Conservation (phyloP, 2,888 invertebrate species). For the Seladonia tumulorum region DNA sequence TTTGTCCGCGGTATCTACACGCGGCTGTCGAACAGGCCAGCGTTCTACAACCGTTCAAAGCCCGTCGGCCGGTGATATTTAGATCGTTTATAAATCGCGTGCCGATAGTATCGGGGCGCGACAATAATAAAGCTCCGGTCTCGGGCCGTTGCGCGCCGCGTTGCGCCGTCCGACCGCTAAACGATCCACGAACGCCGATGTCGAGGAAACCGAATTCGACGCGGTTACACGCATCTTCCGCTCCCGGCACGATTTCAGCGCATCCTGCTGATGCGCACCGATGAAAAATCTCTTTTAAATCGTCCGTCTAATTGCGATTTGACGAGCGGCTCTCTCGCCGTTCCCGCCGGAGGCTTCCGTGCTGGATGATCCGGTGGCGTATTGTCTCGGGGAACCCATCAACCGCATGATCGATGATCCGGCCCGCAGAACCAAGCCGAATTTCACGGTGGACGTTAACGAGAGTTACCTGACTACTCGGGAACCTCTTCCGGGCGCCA, state of each 20-base stretch:
- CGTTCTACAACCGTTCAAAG: constrained; percentile 49
- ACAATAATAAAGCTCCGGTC: constrained; percentile 60
- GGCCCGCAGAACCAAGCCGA: constrained; percentile 35
- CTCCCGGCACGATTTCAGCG: not conserved
- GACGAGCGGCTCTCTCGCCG: constrained; percentile 58
- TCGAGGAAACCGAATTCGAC: not conserved
- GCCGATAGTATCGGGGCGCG: constrained; percentile 51
- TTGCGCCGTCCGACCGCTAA: constrained; percentile 27
- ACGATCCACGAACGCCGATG: constrained; percentile 14
- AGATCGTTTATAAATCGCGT: constrained; percentile 57
- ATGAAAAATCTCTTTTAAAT: constrained; percentile 73
- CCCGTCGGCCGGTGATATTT: constrained; percentile 44
- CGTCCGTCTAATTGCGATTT: constrained; percentile 72
- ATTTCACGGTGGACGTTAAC: constrained; percentile 56
- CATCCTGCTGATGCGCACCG: constrained; percentile 15
- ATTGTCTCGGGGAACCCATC: constrained; percentile 55
- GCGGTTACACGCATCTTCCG: constrained; percentile 6
- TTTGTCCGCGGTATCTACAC: constrained; percentile 29
- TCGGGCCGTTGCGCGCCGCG: constrained; percentile 49
- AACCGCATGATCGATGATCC: constrained; percentile 67
- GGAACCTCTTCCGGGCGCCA: not conserved
- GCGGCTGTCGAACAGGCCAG: constrained; percentile 14
- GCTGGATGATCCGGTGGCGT: constrained; percentile 46
- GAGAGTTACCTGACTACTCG: constrained; percentile 22
- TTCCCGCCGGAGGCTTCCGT: constrained; percentile 57